Base-by-base conservation (phyloP, 1,140 invertebrate genomes). In the Formica selysi region DNA sequence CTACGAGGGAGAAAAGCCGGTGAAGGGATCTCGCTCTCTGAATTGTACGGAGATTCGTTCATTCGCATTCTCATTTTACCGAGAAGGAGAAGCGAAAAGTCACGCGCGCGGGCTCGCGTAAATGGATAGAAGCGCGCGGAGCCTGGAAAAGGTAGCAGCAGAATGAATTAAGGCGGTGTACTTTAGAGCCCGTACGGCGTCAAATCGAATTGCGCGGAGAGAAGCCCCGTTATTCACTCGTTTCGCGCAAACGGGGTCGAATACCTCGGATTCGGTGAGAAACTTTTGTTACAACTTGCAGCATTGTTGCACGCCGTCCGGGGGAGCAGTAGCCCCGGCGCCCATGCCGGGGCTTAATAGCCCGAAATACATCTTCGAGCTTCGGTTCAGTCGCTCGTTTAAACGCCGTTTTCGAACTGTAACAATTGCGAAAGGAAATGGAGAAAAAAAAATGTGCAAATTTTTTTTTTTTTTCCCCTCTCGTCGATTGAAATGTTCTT, bases 151-250 rank as follows among this genome's bases (percentile, higher is more conserved):
- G 54, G n/a, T 41, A 74, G 54, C 73, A 41, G 41, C 61, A 70
- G 74, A 86, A 87, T 87, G 73, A 87, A 87, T 86, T 86, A 87
- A 86, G 68, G 48, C 44, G 36, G 71, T 57, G 51, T 64, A 73
- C 67, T 73, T 87, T 59, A 67, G 16, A 51, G 51, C 71, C 51
- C 57, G 73, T 86, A 59, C 32, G 44, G 48, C 48, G 65, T 81
- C 85, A 79, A 79, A 87, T 87, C 65, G 65, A 78, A 86, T 87
- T 70, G 83, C 57, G 54, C 68, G 79, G 54, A 79, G 67, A 65
- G 57, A 67, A 71, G 64, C 65, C 79, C 79, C 89, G 86, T 91
- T 91, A 79, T 86, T 89, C 78, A 88, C 78, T 87, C 88, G 74
- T 89, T 78, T 87, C 89, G 64, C 44, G 26, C 71, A 73, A 78